Conservation (phyloP, 1,140 invertebrate species). For the Lepidostoma basale region DNA sequence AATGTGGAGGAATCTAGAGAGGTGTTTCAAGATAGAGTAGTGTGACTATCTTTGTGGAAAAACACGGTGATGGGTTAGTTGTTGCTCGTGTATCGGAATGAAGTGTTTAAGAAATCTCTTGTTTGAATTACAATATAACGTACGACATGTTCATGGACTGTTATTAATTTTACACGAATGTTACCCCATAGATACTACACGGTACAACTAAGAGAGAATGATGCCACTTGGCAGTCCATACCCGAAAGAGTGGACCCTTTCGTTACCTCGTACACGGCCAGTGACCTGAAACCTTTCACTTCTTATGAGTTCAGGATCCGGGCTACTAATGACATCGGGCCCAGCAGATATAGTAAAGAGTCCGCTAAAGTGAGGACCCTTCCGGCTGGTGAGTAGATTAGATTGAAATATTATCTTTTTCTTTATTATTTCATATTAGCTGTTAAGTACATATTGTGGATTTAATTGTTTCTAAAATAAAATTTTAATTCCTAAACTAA, state of each 20-base stretch:
- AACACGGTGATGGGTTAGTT: too few relatives aligned
- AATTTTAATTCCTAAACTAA: constrained; percentile 35
- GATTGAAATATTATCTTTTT: neutral
- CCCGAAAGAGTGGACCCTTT: constrained; percentile 84
- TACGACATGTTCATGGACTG: too few relatives aligned
- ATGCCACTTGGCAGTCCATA: constrained; percentile 80
- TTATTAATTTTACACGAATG: too few relatives aligned
- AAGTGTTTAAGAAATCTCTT: too few relatives aligned
- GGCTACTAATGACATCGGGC: constrained; percentile 95
- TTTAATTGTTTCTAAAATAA: constrained; percentile 24
- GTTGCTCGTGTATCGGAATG: too few relatives aligned
- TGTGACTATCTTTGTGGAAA: too few relatives aligned
- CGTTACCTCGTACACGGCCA: constrained; percentile 82
- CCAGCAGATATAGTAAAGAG: constrained; percentile 88
- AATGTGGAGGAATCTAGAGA: too few relatives aligned
- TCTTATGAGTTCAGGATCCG: constrained; percentile 92
- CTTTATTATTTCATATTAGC: neutral
- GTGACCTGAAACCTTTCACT: constrained; percentile 86
- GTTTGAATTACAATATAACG: too few relatives aligned
- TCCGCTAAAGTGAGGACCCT: constrained; percentile 88
- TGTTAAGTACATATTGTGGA: too few relatives aligned
- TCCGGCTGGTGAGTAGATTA: constrained; percentile 70
- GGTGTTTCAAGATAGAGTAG: too few relatives aligned
- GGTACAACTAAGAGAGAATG: constrained; percentile 85
- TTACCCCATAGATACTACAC: constrained; percentile 88